These are phyloP conservation scores for Noctilio leporinus DNA, from an alignment of 2,113 vertebrate genomes.

Conservation along the genomic window DNA sequence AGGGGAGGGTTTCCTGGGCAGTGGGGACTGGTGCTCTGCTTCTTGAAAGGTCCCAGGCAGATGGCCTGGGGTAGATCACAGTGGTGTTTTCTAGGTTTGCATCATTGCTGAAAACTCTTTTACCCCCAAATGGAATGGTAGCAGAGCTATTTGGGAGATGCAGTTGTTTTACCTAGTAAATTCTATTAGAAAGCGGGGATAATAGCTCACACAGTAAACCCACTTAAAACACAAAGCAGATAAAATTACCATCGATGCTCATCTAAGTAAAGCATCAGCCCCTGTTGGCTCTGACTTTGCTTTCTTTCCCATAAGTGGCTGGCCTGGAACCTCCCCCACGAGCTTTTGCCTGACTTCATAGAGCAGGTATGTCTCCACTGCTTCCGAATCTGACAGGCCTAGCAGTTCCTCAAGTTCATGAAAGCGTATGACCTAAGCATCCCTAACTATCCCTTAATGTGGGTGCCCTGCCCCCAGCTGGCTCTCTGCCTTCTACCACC, in stretches of 20 bases:
- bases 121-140: too few species aligned
- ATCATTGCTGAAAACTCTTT: neutral
- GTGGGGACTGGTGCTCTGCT: neutral
- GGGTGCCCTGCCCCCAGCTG: neutral
- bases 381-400: neutral
- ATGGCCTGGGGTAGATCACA: neutral
- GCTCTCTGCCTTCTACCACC: neutral
- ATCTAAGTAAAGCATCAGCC: neutral
- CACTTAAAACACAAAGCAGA: neutral
- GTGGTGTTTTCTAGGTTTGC: neutral
- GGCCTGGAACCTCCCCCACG: neutral
- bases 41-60: neutral
- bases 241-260: neutral
- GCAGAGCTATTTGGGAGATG: neutral
- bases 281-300: neutral
- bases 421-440: neutral
- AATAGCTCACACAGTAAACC: neutral
- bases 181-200: neutral
- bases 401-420: neutral
- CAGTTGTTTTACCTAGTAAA: neutral
- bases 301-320: neutral
- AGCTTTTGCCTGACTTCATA: neutral
- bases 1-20: neutral
- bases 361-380: neutral
- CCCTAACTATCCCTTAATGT: neutral